Evolutionary conservation across 2,113 vertebrate species (phyloP), one percentile per base, ranked within the genome.

Genomic region (Actenoides lindsayi): DNA sequence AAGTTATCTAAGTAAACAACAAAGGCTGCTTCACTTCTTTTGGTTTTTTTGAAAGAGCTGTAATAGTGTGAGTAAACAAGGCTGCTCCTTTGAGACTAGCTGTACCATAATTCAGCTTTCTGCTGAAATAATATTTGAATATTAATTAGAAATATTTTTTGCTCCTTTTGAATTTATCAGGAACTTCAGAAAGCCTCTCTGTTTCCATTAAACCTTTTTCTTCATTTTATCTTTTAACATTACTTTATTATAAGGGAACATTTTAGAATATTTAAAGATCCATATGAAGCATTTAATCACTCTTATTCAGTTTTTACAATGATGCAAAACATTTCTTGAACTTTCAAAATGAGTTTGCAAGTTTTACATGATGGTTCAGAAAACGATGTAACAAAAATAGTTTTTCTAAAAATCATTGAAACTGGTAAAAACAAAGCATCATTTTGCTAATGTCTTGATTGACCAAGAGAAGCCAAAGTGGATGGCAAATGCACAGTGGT

Each of bases 71-170:
- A 94, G 24, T 59, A 94, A 85, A 87, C n/a, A 19, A 63, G 20
- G 11, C 30, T 95, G 18, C 68, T 92, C 46, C 70, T 96, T 75
- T 84, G 86, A 94, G 80, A 85, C 63, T 86, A 57, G 16, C 20
- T 67, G 18, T 62, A 79, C 19, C 27, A 56, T 70, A 94, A 82
- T 87, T 88, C n/a, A 79, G 19, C 25, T 93, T 94, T 79, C 39
- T 86, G 23, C 70, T 90, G 92, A 94, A 91, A 88, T 20, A 77
- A 16, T 35, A 84, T 51, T 68, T 86, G 88, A 91, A 90, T 91
- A 89, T 67, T 83, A 91, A 91, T 87, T 91, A 76, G 31, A 90
- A 77, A 2, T 37, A 57, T 74, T 88, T 93, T 94, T 89, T 80
- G 10, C n/a, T 87, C 28, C 19, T 83, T 79, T 89, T 79, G 24